phyloP scores from a whole-genome alignment of 2,797 vertebrate species.

The Scarus forsteni region DNA sequence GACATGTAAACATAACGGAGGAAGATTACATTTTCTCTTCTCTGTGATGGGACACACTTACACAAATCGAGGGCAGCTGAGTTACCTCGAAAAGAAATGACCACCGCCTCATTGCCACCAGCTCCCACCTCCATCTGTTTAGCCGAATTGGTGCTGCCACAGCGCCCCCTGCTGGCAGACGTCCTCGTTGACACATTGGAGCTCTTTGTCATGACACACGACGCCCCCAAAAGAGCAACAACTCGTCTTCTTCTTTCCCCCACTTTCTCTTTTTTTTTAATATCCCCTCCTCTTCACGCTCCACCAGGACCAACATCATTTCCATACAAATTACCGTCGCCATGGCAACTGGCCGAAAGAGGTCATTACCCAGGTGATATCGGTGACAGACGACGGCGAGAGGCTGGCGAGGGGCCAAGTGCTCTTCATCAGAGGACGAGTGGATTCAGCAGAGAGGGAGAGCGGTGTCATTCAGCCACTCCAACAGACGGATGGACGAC shows the following conservation, averaged over 20 bases:
- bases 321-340: conserved; percentile 71
- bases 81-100: conserved; percentile 47
- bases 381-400: conserved; percentile 50
- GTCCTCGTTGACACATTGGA: rapidly evolving
- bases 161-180: conserved; percentile 76
- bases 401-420: conserved; percentile 50
- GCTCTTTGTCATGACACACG: not conserved
- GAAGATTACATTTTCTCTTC: conserved; percentile 66
- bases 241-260: not conserved
- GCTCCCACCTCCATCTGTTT: conserved; percentile 6
- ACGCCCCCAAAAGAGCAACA: not conserved
- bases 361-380: conserved; percentile 68
- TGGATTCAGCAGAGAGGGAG: conserved; percentile 37
- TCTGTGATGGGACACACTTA: conserved; percentile 79
- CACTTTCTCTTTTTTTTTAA: not conserved
- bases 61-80: conserved; percentile 68
- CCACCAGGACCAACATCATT: conserved; percentile 44
- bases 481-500: not conserved
- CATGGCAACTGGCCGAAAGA: conserved; percentile 67
- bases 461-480: conserved; percentile 25
- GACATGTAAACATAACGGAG: conserved; percentile 73
- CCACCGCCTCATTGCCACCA: conserved; percentile 41
- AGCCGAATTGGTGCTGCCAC: conserved; percentile 45
- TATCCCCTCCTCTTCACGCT: conserved; percentile 20
- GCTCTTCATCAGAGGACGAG: conserved; percentile 66